Conservation (phyloP, 2,113 vertebrate species). For the Epinephelus cyanopodus region DNA sequence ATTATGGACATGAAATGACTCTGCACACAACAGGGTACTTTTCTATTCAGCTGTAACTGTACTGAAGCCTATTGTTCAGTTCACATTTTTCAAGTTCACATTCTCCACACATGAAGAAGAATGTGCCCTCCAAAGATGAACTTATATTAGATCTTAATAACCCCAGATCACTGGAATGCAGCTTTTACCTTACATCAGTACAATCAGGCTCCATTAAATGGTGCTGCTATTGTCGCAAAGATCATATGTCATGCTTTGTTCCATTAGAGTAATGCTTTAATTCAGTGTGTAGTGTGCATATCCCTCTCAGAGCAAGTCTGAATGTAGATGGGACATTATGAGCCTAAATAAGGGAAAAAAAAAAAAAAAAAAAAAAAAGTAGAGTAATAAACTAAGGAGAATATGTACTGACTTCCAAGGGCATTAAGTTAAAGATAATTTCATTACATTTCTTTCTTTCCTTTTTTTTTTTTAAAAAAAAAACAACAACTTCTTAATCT, state of each 20-base stretch:
- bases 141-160: too few relatives aligned
- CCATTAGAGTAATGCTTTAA: background rate
- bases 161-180: too few relatives aligned
- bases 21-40: background rate
- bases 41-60: background rate
- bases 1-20: background rate
- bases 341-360: background rate
- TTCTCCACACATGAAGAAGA: background rate
- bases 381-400: too few relatives aligned
- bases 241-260: background rate
- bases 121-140: too few relatives aligned
- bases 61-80: background rate
- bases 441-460: too few relatives aligned
- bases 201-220: background rate
- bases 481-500: too few relatives aligned
- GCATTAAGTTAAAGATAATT: too few relatives aligned
- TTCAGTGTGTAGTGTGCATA: background rate
- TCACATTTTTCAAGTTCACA: background rate
- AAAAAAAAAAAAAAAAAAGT: too few relatives aligned
- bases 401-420: too few relatives aligned
- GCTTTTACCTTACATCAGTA: too few relatives aligned
- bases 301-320: background rate
- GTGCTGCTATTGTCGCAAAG: background rate
- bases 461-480: too few relatives aligned
- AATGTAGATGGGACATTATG: background rate